These are phyloP conservation scores for Brachyopa scutellaris DNA, from an alignment of 2,888 invertebrate genomes.

Conservation along the genomic window DNA sequence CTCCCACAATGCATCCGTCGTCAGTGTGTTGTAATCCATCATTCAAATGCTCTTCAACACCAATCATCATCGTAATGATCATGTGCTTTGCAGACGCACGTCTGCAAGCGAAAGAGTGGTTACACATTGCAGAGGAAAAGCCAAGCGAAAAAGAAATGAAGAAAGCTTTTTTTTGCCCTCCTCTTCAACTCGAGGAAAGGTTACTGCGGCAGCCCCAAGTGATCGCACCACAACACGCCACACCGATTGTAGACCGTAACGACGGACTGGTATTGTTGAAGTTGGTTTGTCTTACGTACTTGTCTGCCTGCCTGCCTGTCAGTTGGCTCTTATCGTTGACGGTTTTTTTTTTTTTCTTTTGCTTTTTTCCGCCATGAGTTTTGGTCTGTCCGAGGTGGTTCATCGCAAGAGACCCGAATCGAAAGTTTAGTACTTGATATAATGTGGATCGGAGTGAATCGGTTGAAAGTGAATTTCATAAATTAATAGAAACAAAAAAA, in stretches of 20 bases:
- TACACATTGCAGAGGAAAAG: slow-evolving; percentile 25
- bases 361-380: too few relatives aligned
- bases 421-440: slow-evolving; percentile 69
- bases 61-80: slow-evolving; percentile 16
- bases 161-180: slow-evolving; percentile 53
- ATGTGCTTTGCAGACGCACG: slow-evolving; percentile 44
- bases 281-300: slow-evolving; percentile 31
- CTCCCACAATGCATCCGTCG: slow-evolving; percentile 10
- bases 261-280: slow-evolving; percentile 41
- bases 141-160: slow-evolving; percentile 12
- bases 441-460: slow-evolving; percentile 67
- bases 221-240: slow-evolving; percentile 15
- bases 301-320: neutral
- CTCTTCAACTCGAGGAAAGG: slow-evolving; percentile 32
- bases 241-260: slow-evolving; percentile 29
- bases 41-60: slow-evolving; percentile 21
- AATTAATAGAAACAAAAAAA: slow-evolving; percentile 25
- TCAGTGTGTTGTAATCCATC: too few relatives aligned
- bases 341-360: too few relatives aligned
- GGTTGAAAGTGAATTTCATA: slow-evolving; percentile 59
- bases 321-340: slow-evolving; percentile 16
- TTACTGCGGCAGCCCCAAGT: slow-evolving; percentile 3
- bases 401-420: slow-evolving; percentile 54
- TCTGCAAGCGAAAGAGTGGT: slow-evolving; percentile 58
- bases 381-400: slow-evolving; percentile 31